Conservation (phyloP, 2,113 vertebrate species). For the Uropsilus gracilis region DNA sequence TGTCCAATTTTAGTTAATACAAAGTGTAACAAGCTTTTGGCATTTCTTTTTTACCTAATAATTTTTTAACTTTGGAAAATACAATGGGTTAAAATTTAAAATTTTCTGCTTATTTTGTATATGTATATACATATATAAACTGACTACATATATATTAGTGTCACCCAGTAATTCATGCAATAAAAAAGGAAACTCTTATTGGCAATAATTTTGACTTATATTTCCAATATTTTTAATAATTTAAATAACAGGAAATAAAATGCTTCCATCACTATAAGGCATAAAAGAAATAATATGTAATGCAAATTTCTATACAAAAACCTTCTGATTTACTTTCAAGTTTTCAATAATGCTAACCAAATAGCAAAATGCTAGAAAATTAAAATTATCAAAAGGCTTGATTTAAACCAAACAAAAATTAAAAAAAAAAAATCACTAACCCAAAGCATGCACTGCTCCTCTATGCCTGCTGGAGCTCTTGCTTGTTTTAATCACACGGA, state of each 20-base stretch:
- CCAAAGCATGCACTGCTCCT: conserved; percentile 86
- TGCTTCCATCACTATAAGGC: conserved; percentile 40
- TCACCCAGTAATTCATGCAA: conserved; percentile 20
- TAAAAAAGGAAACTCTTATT: neutral
- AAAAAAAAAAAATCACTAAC: conserved; percentile 84
- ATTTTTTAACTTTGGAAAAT: neutral
- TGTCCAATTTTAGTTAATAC: conserved; percentile 38
- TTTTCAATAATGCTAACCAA: conserved; percentile 27
- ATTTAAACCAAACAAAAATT: conserved; percentile 60
- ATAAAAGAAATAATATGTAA: conserved; percentile 59
- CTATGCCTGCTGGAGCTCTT: conserved; percentile 89
- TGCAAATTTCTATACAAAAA: conserved; percentile 36
- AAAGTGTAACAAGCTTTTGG: conserved; percentile 38
- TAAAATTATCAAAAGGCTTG: conserved; percentile 46
- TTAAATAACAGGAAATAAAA: conserved; percentile 53
- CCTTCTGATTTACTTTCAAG: conserved; percentile 50
- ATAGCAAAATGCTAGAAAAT: conserved; percentile 20
- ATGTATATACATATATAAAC: neutral
- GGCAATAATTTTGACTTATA: conserved; percentile 30
- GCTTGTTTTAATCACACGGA: conserved; percentile 85
- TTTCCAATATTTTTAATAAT: conserved; percentile 58
- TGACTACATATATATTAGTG: neutral
- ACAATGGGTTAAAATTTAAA: conserved; percentile 11
- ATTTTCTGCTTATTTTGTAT: neutral
- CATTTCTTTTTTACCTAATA: conserved; percentile 11